Evolutionary conservation across 2,113 vertebrate species (phyloP).

Genomic region (Clarias macrocephalus): DNA sequence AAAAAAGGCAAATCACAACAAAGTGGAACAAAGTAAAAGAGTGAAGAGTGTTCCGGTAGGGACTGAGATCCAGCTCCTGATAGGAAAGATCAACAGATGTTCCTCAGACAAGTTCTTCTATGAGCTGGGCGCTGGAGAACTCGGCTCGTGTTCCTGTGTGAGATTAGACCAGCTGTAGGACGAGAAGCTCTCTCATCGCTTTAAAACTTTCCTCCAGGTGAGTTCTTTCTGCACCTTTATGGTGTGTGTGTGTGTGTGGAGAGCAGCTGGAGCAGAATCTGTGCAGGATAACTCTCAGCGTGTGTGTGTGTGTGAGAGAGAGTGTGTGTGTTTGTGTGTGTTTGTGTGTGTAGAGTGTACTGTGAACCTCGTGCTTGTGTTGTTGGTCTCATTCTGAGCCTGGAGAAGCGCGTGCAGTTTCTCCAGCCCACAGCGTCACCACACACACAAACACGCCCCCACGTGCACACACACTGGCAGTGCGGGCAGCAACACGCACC

Average conservation of each 20-base stretch:
- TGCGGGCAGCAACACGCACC: constrained; percentile 2
- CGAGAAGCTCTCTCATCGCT: not conserved
- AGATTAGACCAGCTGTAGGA: constrained; percentile 18
- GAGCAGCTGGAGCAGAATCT: constrained; percentile 13
- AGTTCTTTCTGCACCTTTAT: constrained; percentile 29
- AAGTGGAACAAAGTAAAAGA: not conserved
- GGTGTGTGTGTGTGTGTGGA: constrained; percentile 9
- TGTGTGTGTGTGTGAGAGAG: not conserved
- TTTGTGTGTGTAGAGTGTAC: not conserved
- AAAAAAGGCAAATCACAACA: not conserved
- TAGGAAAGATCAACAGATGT: not conserved
- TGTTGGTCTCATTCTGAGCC: constrained; percentile 14
- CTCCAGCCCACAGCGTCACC: constrained; percentile 16
- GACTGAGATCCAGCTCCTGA: not conserved
- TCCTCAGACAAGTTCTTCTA: constrained; percentile 12
- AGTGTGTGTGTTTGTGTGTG: not conserved
- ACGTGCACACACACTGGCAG: not conserved
- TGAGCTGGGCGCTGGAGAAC: not conserved
- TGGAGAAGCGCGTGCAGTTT: not conserved
- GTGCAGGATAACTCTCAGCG: not conserved
- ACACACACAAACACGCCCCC: not conserved
- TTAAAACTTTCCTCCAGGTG: constrained; percentile 14
- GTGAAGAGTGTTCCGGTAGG: not conserved
- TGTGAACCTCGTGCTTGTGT: constrained; percentile 29
- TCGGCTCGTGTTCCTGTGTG: not conserved